Base-by-base conservation (phyloP, 2,888 invertebrate genomes). In the Eupithecia insigniata region DNA sequence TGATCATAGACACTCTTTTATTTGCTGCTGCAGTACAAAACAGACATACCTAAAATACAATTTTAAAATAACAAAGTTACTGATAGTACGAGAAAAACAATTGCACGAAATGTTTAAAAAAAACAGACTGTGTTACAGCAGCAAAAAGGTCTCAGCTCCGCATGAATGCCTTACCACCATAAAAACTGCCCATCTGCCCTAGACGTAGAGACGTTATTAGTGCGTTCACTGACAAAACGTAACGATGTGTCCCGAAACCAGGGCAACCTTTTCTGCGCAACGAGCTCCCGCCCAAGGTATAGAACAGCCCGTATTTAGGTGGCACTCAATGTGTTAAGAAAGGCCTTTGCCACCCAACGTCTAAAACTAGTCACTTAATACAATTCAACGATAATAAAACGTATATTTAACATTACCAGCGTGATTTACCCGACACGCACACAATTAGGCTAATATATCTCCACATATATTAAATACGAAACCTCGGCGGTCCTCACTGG, bases 361-460 rank as follows among this genome's bases (percentile, higher is more conserved):
- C 51, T 14, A 26, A 26, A 60, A 18, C 60, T 28, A 60, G 2
- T 7, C 30, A 60, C 28, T 2, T 60, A 22, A 1, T 30, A 60
- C 60, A 51, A 51, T 34, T 34, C 62, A n/a, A 61, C n/a, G 10
- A 2, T 51, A 22, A n/a, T 22, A 64, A 6, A 26, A 39, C 32
- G n/a, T 34, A 22, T 39, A 64, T 34, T 22, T 36, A 26, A 36
- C 64, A 28, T 18, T 76, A 74, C 78, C 78, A 74, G 70, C 72
- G 71, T 71, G 67, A 76, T 76, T 78, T 72, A 73, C 78, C 71
- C 58, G 76, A 79, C 79, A 75, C 75, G 76, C 70, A 75, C 78
- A 83, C 85, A 87, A 87, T 87, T 87, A 85, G 84, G 76, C 78
- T 79, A 80, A 83, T 87, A 86, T 87, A 86, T 84, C 82, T 86